Conservation (phyloP, 1,140 invertebrate genomes). For the Drosophila pandora region DNA sequence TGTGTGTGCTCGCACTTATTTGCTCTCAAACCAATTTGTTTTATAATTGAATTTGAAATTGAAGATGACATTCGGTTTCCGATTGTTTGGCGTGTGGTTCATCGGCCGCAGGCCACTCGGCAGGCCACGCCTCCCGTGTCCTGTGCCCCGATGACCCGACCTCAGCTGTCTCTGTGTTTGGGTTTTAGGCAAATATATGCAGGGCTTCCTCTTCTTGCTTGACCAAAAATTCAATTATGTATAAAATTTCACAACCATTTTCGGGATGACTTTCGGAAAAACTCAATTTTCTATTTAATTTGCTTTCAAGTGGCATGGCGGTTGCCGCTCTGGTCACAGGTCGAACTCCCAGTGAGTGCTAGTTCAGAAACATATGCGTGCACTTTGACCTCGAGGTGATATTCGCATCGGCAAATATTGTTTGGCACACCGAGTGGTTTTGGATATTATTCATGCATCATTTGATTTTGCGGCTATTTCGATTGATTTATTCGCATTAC, state of each 20-base stretch:
- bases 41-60: constrained; percentile 84
- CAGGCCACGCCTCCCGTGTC: constrained; percentile 10
- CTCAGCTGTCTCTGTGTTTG: constrained; percentile 66
- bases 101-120: constrained; percentile 64
- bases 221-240: constrained; percentile 83
- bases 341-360: constrained; percentile 8
- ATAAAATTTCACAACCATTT: constrained; percentile 82
- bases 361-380: constrained; percentile 40
- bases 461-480: constrained; percentile 76
- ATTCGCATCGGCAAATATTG: constrained; percentile 62
- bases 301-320: constrained; percentile 76
- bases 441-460: constrained; percentile 73
- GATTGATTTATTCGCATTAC: constrained; percentile 70
- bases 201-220: constrained; percentile 32
- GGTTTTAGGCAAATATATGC: constrained; percentile 67
- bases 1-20: constrained; percentile 61
- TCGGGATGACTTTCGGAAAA: constrained; percentile 64
- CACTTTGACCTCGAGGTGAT: constrained; percentile 72
- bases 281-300: constrained; percentile 83
- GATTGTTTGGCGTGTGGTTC: constrained; percentile 76
- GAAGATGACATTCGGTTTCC: constrained; percentile 83
- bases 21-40: constrained; percentile 81
- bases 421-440: constrained; percentile 46
- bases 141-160: constrained; percentile 46
- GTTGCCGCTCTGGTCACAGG: constrained; percentile 48